Base-by-base conservation (phyloP, 2,888 invertebrate species). In the Pyrrhia umbra region DNA sequence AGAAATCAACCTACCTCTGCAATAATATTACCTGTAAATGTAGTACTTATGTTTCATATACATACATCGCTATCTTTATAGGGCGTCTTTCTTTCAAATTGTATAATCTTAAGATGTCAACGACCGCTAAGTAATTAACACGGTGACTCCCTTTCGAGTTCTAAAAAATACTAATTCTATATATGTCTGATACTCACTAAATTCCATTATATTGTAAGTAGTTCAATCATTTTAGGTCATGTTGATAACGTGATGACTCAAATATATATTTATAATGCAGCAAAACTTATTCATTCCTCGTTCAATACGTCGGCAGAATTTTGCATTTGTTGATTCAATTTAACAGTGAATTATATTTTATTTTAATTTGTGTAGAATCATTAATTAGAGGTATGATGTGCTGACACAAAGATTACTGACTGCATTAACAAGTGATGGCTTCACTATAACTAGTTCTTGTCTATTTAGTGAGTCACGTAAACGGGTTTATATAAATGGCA, bases 61-160 rank as follows among this genome's bases (percentile, higher is more conserved):
- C 18, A 21, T 61, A 50, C 37, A 61, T 46, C 8, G 39, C 27
- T 67, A 63, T 68, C 45, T 69, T 63, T 59, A 30, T 65, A 67
- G 66, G 20, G 59, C 61, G 43, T 61, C 23, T 75, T 73, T 67
- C 65, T 73, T 75, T 74, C 75, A 76, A 81, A 84, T 84, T 80
- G 76, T 87, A 84, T 89, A 85, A 87, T 81, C 81, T 83, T 83
- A 64, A 75, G 64, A 81, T 82, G 89, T 90, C 91, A 88, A 87
- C 81, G 90, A 87, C 89, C 90, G 85, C 85, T 77, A 75, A 84
- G 82, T 86, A 88, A 91, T 90, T 90, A 92, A 91, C 91, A 90
- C 91, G 90, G 90, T 91, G 84, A 92, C 92, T 89, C 84, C 86
- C 85, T 88, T 92, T 85, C 70, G 80, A 87, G 86, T 85, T 86